Evolutionary conservation across 1,140 invertebrate species (phyloP), one percentile per base, ranked within the genome.

Genomic region (Contarinia nasturtii): DNA sequence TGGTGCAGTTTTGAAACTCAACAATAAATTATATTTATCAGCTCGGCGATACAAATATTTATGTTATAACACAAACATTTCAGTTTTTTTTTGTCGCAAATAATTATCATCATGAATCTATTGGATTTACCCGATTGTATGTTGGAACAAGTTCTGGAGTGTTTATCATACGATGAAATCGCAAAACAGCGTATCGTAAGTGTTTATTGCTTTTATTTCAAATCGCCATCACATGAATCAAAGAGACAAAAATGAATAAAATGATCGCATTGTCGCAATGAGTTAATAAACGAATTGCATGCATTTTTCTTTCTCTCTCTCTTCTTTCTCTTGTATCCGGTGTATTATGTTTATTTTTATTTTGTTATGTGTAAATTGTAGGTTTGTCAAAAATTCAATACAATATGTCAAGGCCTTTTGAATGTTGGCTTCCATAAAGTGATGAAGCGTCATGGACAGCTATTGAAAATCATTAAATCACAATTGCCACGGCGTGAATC

Each of bases 401-500:
- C 73, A 50, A 72, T 81, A 49, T 78, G 83, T 47, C 75, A 81
- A 56, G 70, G 77, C 14, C 61, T 86, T 40, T 60, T 93, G 2
- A 90, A 89, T 55, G 69, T 78, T 51, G 88, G 87, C 0, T 92
- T 90, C 54, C 71, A 77, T 45, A 72, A 78, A 53, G 79, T 87
- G 36, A 84, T 91, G 50, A 72, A 76, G 50, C 75, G 79, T 52
- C 86, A 91, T 66, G 71, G 71, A 0, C 68, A 76, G 40, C 81
- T 80, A 55, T 68, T 83, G 7, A 82, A 80, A 60, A 71, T 69
- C 40, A 80, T 93, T 0, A 92, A 91, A 64, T 69, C 76, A 4
- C 75, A 87, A 56, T 60, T 95, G 46, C 90, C 90, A 5, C 65
- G 88, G 14, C 67, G 89, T 48, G 89, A 93, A 67, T 93, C 88